A percentile compares a stretch with the other conserved stretches of the same genome.
phyloP scores from a whole-genome alignment of 1,140 invertebrate species.

The Monomorium pharaonis region DNA sequence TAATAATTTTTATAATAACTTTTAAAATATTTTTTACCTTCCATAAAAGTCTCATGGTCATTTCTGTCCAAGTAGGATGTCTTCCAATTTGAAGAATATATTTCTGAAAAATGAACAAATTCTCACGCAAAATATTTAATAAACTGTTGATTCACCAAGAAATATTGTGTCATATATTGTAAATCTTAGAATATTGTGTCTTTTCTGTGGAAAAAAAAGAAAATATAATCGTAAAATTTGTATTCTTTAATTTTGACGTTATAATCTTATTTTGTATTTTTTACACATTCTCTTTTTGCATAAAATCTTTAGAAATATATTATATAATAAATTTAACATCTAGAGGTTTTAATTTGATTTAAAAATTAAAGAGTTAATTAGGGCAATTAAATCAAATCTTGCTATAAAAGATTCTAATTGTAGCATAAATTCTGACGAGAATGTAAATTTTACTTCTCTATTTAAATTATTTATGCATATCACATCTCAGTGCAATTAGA shows the following conservation, averaged over 20 bases:
- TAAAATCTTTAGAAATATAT: neutral
- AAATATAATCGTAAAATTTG: neutral
- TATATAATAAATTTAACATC: neutral
- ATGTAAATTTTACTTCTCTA: slow-evolving; percentile 3
- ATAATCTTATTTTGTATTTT: neutral
- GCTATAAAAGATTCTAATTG: neutral
- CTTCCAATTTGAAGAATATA: neutral
- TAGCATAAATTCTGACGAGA: neutral
- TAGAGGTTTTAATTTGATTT: neutral
- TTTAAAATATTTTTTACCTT: slow-evolving; percentile 11
- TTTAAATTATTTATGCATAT: neutral
- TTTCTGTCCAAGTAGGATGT: neutral
- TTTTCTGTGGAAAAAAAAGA: neutral
- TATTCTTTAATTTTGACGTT: neutral
- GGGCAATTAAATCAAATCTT: neutral
- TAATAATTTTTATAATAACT: neutral
- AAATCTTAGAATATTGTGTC: neutral
- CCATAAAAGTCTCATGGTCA: neutral
- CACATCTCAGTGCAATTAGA: neutral
- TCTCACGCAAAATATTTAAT: neutral
- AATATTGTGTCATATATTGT: neutral
- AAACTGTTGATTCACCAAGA: neutral
- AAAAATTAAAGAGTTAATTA: neutral
- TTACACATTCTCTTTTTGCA: neutral
- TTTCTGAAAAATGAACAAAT: neutral